Evolutionary conservation across 2,113 vertebrate species (phyloP).

Genomic region (Kryptolebias marmoratus): DNA sequence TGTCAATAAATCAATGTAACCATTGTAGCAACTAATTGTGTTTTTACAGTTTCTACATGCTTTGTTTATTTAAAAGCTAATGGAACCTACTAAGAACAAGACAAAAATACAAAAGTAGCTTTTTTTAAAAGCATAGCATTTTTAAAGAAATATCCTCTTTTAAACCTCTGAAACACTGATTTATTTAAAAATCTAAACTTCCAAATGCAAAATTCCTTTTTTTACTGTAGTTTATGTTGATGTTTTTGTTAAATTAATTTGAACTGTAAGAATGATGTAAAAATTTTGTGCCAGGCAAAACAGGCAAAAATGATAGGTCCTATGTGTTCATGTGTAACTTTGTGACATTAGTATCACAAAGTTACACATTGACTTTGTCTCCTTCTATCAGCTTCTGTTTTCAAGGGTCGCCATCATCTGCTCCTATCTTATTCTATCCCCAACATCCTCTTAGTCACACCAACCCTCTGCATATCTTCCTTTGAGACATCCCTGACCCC

Average conservation of each 20-base stretch:
- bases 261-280: not conserved
- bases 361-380: no score
- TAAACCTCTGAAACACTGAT: not conserved
- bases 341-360: no score
- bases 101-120: no score
- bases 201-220: not conserved
- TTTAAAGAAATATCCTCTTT: no score
- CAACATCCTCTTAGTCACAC: no score
- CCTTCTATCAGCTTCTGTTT: no score
- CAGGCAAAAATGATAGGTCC: not conserved
- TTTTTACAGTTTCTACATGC: conserved; percentile 30
- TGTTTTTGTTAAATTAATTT: not conserved
- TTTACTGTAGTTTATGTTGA: not conserved
- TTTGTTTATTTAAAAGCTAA: not conserved
- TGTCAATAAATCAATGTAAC: conserved; percentile 66
- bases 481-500: no score
- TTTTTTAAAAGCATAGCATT: no score
- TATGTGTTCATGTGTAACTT: not conserved
- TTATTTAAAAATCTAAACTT: not conserved
- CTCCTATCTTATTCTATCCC: no score
- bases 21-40: conserved; percentile 56
- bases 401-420: no score
- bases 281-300: not conserved
- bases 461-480: no score
- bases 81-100: not conserved